phyloP scores from a whole-genome alignment of 2,888 invertebrate species.

The Stegana nigrithorax region DNA sequence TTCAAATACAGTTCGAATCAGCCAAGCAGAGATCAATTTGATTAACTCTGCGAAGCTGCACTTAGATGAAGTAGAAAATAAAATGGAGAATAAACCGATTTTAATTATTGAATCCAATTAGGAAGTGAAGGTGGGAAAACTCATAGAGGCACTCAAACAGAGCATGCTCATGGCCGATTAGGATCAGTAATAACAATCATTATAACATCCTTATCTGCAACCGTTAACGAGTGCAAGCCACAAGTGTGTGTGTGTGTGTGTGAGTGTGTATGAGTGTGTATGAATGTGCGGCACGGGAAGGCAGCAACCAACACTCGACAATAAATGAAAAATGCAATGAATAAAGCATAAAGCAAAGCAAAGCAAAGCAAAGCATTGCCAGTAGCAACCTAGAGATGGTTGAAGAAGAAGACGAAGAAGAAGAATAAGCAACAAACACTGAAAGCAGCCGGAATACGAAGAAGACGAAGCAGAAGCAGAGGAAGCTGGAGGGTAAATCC shows the following conservation, averaged over 20 bases:
- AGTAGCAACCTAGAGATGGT: not conserved
- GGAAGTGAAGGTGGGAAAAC: no score
- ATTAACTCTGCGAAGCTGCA: no score
- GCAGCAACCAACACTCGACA: not conserved
- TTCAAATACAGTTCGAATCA: no score
- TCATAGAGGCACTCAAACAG: not conserved
- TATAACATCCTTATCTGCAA: not conserved
- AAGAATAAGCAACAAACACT: not conserved
- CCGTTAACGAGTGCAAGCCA: not conserved
- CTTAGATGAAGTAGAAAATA: no score
- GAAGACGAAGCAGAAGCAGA: not conserved
- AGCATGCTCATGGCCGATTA: not conserved
- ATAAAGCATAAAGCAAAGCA: not conserved
- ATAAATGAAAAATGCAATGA: conserved; percentile 1
- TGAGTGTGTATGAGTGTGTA: no score
- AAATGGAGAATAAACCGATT: no score
- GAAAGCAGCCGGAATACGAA: not conserved
- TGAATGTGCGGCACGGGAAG: no score
- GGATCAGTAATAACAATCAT: conserved; percentile 4
- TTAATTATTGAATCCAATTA: no score
- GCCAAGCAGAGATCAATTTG: no score
- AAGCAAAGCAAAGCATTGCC: not conserved
- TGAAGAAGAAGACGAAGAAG: not conserved
- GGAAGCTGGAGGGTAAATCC: not conserved
- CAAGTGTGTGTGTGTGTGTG: no score